Conservation (phyloP, 2,888 invertebrate species). For the Philhelius pedissequus region DNA sequence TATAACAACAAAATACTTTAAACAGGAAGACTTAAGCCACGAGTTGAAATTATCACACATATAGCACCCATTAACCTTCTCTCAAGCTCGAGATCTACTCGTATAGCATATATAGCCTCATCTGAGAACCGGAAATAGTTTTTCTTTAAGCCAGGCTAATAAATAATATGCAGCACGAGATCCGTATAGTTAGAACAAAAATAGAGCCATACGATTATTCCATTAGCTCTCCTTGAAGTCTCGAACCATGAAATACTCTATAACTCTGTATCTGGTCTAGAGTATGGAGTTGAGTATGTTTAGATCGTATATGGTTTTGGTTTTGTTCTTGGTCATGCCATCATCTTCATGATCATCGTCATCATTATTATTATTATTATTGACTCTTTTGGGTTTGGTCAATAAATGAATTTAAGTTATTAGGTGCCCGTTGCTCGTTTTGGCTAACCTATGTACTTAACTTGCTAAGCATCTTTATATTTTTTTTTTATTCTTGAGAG, state of each 20-base stretch:
- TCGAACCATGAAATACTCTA: constrained; percentile 19
- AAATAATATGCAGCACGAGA: constrained; percentile 51
- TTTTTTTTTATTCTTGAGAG: background rate
- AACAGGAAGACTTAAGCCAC: constrained; percentile 66
- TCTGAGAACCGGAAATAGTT: constrained; percentile 64
- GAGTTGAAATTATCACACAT: constrained; percentile 68
- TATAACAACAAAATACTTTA: background rate
- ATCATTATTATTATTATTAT: constrained; percentile 5
- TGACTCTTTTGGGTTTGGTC: constrained; percentile 60
- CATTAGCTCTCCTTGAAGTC: constrained; percentile 20
- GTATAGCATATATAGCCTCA: constrained; percentile 17
- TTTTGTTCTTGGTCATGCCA: background rate
- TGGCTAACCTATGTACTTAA: constrained; percentile 35
- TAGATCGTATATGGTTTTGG: background rate
- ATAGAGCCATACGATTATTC: constrained; percentile 16
- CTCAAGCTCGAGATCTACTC: no score
- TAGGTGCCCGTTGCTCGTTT: constrained; percentile 49
- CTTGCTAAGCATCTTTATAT: constrained; percentile 1
- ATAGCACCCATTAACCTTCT: constrained; percentile 68
- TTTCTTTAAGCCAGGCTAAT: constrained; percentile 47
- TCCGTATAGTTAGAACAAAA: background rate
- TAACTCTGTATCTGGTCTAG: background rate
- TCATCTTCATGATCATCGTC: background rate
- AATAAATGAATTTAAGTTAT: constrained; percentile 57
- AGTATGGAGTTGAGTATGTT: background rate